Evolutionary conservation across 2,797 vertebrate genomes (phyloP), one percentile per base, ranked within the genome.

Genomic region (Threskiornis aethiopicus): DNA sequence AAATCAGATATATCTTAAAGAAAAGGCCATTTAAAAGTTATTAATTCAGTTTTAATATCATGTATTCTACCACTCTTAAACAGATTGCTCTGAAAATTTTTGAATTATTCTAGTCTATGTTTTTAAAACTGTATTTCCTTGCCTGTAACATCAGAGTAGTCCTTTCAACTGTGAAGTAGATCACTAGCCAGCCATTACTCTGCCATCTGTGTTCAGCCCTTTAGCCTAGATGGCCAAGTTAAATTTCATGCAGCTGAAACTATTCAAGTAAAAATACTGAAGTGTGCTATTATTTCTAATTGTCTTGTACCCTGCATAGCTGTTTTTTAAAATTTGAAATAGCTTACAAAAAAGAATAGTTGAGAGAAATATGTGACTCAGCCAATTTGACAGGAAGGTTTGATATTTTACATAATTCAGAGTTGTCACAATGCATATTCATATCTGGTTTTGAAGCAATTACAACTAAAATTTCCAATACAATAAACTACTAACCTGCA

Each of bases 211-310:
- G 39, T 37, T 87, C 82, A 82, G 65, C 51, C 59, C 75, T 66
- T 51, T n/a, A 73, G 29, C 51, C 39, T 66, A 82, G 41, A 80
- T 9, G 17, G 72, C 18, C 46, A 87, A 85, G 65, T 84, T 62
- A 90, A 82, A 92, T 66, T 89, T 93, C 41, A 94, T 8, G 44
- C 69, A 93, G 61, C 52, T 93, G 49, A 84, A 84, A 64, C 33
- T 59, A 66, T 49, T 93, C 35, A 88, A 84, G 49, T 61, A 87
- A 93, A 96, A 95, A 88, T 58, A 90, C 35, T 37, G 12, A 91
- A 90, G 29, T 17, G 24, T 65, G 59, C 44, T 84, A 87, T 79
- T 95, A 88, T 89, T 93, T 95, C 70, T 84, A 93, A 91, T 89
- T 90, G 84, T 54, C 76, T 71, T 95, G 55, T 71, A 75, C 31